Evolutionary conservation across 2,888 invertebrate genomes (phyloP).

Genomic region (Pelosia muscerda): DNA sequence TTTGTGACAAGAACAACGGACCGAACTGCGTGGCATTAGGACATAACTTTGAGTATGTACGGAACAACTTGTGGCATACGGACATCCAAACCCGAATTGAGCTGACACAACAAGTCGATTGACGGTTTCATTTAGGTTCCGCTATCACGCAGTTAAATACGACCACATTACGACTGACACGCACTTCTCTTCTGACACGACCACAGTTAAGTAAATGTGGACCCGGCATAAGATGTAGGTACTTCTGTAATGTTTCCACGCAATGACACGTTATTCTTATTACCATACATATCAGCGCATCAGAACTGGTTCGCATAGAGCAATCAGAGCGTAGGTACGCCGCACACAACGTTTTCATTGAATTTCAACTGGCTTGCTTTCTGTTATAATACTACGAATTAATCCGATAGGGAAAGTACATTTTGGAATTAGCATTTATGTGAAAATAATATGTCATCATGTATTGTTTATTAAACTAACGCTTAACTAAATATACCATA

Average conservation of each 20-base stretch:
- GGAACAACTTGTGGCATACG: too few species aligned
- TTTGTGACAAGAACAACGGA: too few species aligned
- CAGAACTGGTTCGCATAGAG: constrained; percentile 51
- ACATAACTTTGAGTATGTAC: too few species aligned
- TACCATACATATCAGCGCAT: constrained; percentile 52
- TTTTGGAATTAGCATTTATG: not conserved
- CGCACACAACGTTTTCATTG: constrained; percentile 48
- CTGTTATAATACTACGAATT: constrained; percentile 11
- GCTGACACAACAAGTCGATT: too few species aligned
- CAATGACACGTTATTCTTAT: constrained; percentile 25
- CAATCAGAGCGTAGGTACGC: constrained; percentile 54
- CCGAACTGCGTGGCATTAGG: too few species aligned
- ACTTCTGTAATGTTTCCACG: constrained; percentile 18
- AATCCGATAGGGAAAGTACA: constrained; percentile 13
- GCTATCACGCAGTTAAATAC: too few species aligned
- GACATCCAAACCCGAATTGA: too few species aligned
- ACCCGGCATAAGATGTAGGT: not conserved
- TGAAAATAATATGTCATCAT: not conserved
- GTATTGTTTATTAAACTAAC: not conserved
- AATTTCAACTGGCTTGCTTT: constrained; percentile 33
- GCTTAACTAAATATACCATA: not conserved
- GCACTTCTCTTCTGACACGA: too few species aligned
- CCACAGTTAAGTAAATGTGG: too few species aligned
- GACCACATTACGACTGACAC: too few species aligned
- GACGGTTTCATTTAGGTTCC: too few species aligned